A percentile compares a stretch with the other conserved stretches of the same genome.
Conservation (phyloP, 2,888 invertebrate species). For the Acleris holmiana region DNA sequence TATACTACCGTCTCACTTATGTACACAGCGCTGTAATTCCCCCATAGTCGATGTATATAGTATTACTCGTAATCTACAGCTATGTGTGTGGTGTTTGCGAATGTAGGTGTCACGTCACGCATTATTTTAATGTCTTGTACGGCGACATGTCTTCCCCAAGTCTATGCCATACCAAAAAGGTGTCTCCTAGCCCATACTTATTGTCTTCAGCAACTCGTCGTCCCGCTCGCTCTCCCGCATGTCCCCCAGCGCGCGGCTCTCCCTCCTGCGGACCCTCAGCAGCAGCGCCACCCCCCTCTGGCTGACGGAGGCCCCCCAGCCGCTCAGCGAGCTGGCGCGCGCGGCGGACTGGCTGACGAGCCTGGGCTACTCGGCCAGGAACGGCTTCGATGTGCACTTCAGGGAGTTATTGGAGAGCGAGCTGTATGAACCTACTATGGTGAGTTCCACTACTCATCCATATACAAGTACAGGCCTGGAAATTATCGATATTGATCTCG, state of each 20-base stretch:
- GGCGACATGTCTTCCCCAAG: too few species aligned
- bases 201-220: slow-evolving; percentile 63
- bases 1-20: too few species aligned
- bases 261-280: slow-evolving; percentile 58
- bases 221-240: slow-evolving; percentile 64
- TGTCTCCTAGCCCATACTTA: background rate
- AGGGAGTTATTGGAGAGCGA: slow-evolving; percentile 86
- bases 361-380: slow-evolving; percentile 89
- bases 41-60: too few species aligned
- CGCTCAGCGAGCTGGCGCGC: slow-evolving; percentile 65
- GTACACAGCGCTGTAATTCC: too few species aligned
- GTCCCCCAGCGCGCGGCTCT: slow-evolving; percentile 59
- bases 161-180: too few species aligned
- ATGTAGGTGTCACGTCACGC: too few species aligned
- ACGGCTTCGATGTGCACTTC: slow-evolving; percentile 89
- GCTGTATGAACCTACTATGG: slow-evolving; percentile 86
- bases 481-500: too few species aligned
- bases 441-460: slow-evolving; percentile 56
- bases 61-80: too few species aligned
- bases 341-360: slow-evolving; percentile 90
- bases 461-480: too few species aligned
- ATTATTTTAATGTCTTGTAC: too few species aligned
- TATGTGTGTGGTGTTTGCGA: too few species aligned
- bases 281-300: slow-evolving; percentile 65
- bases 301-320: slow-evolving; percentile 61